phyloP scores from a whole-genome alignment of 2,797 vertebrate species.

The Apogon hyalosoma region DNA sequence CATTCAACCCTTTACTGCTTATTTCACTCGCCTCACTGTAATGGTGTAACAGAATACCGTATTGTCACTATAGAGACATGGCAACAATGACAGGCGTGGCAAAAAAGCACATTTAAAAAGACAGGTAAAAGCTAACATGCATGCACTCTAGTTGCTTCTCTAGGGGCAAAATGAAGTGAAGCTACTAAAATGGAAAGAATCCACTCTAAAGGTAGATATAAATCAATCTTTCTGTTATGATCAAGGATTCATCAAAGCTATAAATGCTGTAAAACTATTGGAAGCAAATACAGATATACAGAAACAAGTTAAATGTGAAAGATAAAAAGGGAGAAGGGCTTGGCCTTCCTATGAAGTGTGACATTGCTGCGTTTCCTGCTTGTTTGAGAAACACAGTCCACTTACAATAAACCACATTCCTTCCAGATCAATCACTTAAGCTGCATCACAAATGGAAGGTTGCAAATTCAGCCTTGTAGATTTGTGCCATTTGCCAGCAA shows the following conservation, averaged over 20 bases:
- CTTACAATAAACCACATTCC: constrained; percentile 66
- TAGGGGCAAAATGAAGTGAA: constrained; percentile 8
- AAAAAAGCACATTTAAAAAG: constrained; percentile 3
- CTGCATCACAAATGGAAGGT: constrained; percentile 28
- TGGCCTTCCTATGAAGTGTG: constrained; percentile 16
- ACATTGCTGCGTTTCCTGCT: constrained; percentile 53
- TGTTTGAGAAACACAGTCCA: constrained; percentile 46
- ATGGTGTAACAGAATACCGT: constrained; percentile 16
- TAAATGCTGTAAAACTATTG: neutral
- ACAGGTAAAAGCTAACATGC: neutral
- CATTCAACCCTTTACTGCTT: neutral
- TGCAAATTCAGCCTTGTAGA: constrained; percentile 24
- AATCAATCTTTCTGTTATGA: neutral
- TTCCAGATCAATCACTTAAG: constrained; percentile 56
- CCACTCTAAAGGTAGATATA: neutral
- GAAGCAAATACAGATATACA: neutral
- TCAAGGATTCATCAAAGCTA: neutral
- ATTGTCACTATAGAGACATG: neutral
- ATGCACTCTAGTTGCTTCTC: neutral
- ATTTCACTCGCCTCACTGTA: constrained; percentile 8
- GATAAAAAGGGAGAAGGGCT: constrained; percentile 24
- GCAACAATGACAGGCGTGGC: constrained; percentile 7
- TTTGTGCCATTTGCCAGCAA: neutral
- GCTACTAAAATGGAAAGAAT: neutral
- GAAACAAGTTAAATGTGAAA: constrained; percentile 8